Evolutionary conservation across 2,797 vertebrate genomes (phyloP), one percentile per base, ranked within the genome.

Genomic region (Liasis olivaceus): DNA sequence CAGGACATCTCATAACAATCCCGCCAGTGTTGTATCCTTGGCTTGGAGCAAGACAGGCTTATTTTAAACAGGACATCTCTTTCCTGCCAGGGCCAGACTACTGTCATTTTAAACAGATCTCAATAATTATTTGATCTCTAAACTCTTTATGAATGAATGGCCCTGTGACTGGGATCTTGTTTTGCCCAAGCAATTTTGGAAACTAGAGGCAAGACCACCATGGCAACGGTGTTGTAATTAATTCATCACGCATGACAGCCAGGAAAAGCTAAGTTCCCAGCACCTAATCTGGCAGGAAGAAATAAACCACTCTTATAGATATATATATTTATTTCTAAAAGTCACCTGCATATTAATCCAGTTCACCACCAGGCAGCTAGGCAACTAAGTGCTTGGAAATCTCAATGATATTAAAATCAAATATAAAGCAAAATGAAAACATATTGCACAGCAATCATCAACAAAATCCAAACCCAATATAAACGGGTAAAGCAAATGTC

Each of bases 1-100:
- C 26, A 85, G 31, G 14, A 87, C 1, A 51, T 0, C n/a, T 58
- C 72, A 63, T 87, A 94, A 92, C 93, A 90, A 91, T 47, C 72
- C 24, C 59, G 72, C 64, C 87, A 5, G 26, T 47, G 62, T 26
- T 64, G 2, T 42, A 54, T 0, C 54, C 20, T 88, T 92, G 85
- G 42, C n/a, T 88, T 42, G 58, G 0, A 58, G 60, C 69, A 93
- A 63, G 85, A 1, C 0, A 63, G 93, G 92, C 85, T 51, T 13
- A 84, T 42, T 91, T 12, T 31, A 87, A 87, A 22, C 0, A 81
- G n/a, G 26, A 36, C 28, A 62, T 88, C 22, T 56, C 20, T 2
- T 15, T 62, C 58, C 28, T 51, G 72, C 84, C 51, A 31, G 85
- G 26, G 94, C 12, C 84, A 58, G 85, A 87, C 60, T 64, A 42